Conservation (phyloP, 2,113 vertebrate genomes). For the Pipra filicauda region DNA sequence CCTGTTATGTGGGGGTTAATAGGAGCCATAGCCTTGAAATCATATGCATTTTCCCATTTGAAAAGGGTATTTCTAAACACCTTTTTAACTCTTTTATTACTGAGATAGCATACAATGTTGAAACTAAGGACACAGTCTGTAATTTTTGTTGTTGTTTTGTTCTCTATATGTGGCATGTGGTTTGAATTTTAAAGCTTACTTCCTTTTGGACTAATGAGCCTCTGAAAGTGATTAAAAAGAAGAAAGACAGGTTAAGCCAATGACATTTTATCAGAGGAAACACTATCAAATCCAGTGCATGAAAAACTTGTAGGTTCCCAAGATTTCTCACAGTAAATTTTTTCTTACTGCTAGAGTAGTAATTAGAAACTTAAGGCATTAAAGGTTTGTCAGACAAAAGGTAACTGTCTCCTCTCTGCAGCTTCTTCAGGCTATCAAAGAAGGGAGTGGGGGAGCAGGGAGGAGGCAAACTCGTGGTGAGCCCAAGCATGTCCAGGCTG, state of each 20-base stretch:
- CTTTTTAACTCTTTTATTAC: conserved; percentile 9
- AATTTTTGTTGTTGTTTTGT: neutral
- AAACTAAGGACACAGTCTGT: neutral
- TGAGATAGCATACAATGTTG: neutral
- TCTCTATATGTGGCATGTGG: conserved; percentile 59
- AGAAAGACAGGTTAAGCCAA: conserved; percentile 52
- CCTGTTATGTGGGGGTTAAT: neutral
- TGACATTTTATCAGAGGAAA: conserved; percentile 61
- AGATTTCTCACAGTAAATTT: conserved; percentile 3
- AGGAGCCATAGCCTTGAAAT: neutral
- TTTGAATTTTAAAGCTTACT: conserved; percentile 72
- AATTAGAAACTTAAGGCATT: neutral
- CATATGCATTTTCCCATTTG: conserved; percentile 7
- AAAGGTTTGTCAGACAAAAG: neutral
- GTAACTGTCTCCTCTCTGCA: too few species aligned
- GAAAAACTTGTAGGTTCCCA: neutral
- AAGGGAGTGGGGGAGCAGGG: too few species aligned
- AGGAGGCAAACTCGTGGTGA: too few species aligned
- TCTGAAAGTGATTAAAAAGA: conserved; percentile 69
- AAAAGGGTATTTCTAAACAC: conserved; percentile 17
- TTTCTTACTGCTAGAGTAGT: neutral
- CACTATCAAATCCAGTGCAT: neutral
- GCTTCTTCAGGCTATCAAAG: too few species aligned
- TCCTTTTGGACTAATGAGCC: conserved; percentile 61
- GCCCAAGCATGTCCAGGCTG: too few species aligned